Base-by-base conservation (phyloP, 2,888 invertebrate genomes). In the Balanococcus diminutus region DNA sequence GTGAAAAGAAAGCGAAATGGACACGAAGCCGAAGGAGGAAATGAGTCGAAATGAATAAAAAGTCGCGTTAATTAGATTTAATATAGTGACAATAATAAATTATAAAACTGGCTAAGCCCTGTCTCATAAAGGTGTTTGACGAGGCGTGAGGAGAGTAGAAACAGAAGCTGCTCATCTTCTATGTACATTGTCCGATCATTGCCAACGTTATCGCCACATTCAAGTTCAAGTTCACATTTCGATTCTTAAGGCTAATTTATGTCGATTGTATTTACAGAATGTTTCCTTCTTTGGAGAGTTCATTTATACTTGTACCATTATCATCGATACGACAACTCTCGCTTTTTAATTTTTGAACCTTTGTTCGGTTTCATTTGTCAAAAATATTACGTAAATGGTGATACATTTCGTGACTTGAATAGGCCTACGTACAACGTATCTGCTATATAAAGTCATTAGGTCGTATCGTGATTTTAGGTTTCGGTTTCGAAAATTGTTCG, bases 1-100 rank as follows among this genome's bases (percentile, higher is more conserved):
- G 72, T 72, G 72, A 72, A 72, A 72, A 72, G 72, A 72, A 72
- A 72, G 72, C 72, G 72, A 72, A 72, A 72, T 72, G 72, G 28
- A 72, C 31, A 31, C 72, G 31, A 72, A 14, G 16, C 31, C 31
- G 72, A 72, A 72, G 28, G 72, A 72, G 72, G 72, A 72, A 72
- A 72, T 72, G 72, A 56, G 56, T 56, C 22, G 56, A 56, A 56
- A 56, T 56, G 72, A 31, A 31, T 72, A 72, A 72, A 72, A 72
- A 72, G 72, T 31, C 16, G 28, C n/a, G 72, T 72, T 72, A 72
- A 72, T 72, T 72, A 72, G 72, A 72, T 72, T 56, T 72, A 72
- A 72, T 72, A 31, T 72, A 31, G 72, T 16, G 31, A 72, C 72
- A 31, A 31, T 72, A 31, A 31, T 31, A 72, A 28, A 31, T 72